Conservation (phyloP, 2,113 vertebrate genomes). For the Cyphomyrus plagiostoma region DNA sequence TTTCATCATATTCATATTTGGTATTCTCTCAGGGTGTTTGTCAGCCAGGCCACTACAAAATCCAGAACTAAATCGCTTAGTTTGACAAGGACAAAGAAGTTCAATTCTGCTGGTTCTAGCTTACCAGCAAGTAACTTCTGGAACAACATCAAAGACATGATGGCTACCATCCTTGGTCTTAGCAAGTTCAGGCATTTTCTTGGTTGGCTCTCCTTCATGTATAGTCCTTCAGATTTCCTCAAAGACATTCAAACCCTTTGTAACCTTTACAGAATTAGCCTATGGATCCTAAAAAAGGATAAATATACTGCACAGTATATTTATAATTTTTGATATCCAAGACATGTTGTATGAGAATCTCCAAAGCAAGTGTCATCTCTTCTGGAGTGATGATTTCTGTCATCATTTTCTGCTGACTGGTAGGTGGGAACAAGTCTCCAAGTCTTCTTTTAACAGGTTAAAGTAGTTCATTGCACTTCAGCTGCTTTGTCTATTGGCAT, state of each 20-base stretch:
- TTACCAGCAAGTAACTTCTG: neutral
- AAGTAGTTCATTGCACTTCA: neutral
- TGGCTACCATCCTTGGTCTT: neutral
- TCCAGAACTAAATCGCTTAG: neutral
- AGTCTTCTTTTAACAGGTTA: neutral
- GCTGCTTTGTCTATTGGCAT: neutral
- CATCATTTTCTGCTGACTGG: neutral
- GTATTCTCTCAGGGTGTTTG: neutral
- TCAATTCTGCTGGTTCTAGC: neutral
- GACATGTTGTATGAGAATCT: neutral
- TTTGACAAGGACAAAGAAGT: neutral
- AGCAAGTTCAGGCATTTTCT: neutral
- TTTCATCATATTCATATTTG: neutral
- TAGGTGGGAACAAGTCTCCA: neutral
- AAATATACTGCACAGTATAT: neutral
- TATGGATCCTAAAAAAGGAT: neutral
- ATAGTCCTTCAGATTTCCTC: neutral
- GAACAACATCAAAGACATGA: neutral
- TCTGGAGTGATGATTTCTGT: neutral
- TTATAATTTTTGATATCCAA: neutral
- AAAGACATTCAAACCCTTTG: neutral
- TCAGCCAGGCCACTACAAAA: neutral
- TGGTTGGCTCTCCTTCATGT: neutral
- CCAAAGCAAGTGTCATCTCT: neutral
- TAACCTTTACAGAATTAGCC: neutral